phyloP scores from a whole-genome alignment of 92 coral and sea anemone genomes.

The Porites divaricata region DNA sequence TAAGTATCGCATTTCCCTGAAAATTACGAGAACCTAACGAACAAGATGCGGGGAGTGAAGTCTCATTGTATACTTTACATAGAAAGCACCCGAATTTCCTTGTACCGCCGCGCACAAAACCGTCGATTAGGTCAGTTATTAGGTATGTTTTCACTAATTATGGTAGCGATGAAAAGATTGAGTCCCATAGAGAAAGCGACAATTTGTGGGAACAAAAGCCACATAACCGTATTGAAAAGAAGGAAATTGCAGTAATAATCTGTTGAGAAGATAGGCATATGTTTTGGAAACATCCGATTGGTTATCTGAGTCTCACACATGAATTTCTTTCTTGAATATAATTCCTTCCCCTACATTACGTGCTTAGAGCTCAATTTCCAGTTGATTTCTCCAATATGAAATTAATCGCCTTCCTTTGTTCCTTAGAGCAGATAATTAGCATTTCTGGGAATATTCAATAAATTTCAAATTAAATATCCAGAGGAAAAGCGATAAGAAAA shows the following conservation, averaged over 20 bases:
- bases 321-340: not conserved
- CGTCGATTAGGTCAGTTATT: not conserved
- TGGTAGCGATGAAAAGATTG: not conserved
- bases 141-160: not conserved
- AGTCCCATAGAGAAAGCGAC: not conserved
- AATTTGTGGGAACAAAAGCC: slow-evolving; percentile 7
- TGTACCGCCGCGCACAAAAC: not conserved
- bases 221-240: not conserved
- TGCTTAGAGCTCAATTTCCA: not conserved
- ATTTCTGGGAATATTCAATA: slow-evolving; percentile 16
- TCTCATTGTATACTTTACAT: too few relatives aligned
- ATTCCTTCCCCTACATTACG: not conserved
- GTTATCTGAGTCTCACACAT: not conserved
- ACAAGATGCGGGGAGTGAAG: too few relatives aligned
- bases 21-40: too few relatives aligned
- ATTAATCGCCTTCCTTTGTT: not conserved
- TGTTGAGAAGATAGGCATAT: slow-evolving; percentile 1
- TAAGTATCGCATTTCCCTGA: too few relatives aligned
- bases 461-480: not conserved
- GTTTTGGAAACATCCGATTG: slow-evolving; percentile 7
- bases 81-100: not conserved
- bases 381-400: not conserved
- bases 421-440: not conserved
- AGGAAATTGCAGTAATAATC: slow-evolving; percentile 19
- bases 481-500: not conserved